These are phyloP conservation scores for Chaetops frenatus DNA, from an alignment of 2,113 vertebrate genomes.

Conservation along the genomic window DNA sequence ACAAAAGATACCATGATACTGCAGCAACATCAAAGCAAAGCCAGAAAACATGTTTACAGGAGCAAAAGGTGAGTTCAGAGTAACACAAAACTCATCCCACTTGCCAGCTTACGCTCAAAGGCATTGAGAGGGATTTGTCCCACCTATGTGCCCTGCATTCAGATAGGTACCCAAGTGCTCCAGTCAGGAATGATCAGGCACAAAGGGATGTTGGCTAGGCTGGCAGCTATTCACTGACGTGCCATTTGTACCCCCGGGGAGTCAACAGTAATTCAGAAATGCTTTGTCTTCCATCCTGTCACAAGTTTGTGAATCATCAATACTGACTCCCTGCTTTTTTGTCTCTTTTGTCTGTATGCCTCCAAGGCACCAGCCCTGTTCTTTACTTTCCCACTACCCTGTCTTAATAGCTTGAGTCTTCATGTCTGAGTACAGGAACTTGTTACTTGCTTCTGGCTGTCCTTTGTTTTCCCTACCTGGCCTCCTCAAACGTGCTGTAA, in stretches of 20 bases:
- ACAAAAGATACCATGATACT: background rate
- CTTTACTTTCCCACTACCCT: background rate
- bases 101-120: background rate
- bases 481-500: background rate
- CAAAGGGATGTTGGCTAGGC: background rate
- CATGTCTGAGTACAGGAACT: background rate
- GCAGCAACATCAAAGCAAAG: background rate
- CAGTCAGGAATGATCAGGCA: background rate
- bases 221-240: background rate
- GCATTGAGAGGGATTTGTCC: background rate
- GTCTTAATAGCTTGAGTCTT: background rate
- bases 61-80: background rate
- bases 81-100: background rate
- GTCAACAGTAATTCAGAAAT: background rate
- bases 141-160: background rate
- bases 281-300: background rate
- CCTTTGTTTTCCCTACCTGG: background rate
- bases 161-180: background rate
- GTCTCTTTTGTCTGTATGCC: background rate
- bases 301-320: background rate
- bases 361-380: background rate
- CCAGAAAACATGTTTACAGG: background rate
- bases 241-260: fast-evolving
- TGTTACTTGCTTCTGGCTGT: background rate
- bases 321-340: background rate